These are phyloP conservation scores for Hormaphis cornu DNA, from an alignment of 1,140 invertebrate species.

Conservation along the genomic window DNA sequence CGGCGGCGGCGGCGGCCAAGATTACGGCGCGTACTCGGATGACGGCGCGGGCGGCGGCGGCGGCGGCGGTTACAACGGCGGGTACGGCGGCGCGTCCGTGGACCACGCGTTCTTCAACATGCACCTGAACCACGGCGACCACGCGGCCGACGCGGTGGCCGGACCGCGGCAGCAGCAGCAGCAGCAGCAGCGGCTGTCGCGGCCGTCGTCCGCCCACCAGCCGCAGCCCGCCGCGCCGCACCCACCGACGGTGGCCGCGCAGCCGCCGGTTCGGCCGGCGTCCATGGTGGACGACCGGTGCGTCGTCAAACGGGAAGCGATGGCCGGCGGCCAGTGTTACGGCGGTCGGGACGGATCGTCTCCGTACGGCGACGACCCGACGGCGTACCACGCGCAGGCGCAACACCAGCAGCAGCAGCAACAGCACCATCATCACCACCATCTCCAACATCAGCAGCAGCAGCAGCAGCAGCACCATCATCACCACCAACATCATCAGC, in stretches of 20 bases:
- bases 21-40: slow-evolving; percentile 34
- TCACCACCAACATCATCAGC: slow-evolving; percentile 39
- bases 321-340: not conserved
- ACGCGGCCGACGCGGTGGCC: slow-evolving; percentile 41
- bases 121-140: slow-evolving; percentile 37
- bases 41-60: not conserved
- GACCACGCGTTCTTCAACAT: slow-evolving; percentile 34
- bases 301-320: not conserved
- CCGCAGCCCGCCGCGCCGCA: slow-evolving; percentile 45
- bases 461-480: slow-evolving; percentile 36
- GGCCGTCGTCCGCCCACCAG: not conserved
- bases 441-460: slow-evolving; percentile 41
- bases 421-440: slow-evolving; percentile 40
- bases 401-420: slow-evolving; percentile 37
- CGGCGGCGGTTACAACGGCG: not conserved
- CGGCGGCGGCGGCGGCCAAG: not conserved
- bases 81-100: slow-evolving; percentile 15
- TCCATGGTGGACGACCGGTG: not conserved
- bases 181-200: not conserved
- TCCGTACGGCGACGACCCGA: not conserved
- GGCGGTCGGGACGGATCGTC: not conserved
- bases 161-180: slow-evolving; percentile 44
- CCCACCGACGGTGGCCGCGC: slow-evolving; percentile 39
- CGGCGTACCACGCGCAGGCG: slow-evolving; percentile 37
- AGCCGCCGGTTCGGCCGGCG: not conserved